A percentile compares a stretch with the other conserved stretches of the same genome.
These are phyloP conservation scores for Boulengeromyrus knoepffleri DNA, from an alignment of 2,113 vertebrate genomes.

Conservation along the genomic window DNA sequence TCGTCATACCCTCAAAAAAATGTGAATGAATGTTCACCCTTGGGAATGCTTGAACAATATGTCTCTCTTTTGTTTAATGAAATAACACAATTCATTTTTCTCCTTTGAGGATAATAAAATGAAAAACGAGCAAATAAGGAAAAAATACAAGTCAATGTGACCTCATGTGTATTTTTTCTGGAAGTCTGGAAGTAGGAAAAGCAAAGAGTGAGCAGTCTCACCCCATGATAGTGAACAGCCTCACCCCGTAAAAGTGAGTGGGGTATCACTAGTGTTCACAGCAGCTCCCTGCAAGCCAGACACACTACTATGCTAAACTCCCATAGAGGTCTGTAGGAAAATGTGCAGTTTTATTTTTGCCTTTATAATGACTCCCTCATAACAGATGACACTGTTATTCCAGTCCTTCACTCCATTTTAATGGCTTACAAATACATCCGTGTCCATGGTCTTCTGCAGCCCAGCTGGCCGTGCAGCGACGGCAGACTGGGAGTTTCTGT, in stretches of 20 bases:
- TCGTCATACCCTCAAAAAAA: not conserved
- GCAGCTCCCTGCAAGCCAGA: not conserved
- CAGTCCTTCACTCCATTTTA: not conserved
- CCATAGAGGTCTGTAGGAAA: not conserved
- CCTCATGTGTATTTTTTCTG: not conserved
- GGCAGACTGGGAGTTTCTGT: not conserved
- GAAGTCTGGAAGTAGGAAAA: not conserved
- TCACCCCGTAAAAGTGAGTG: not conserved
- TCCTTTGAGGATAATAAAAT: not conserved
- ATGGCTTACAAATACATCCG: not conserved
- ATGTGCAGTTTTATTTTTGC: not conserved
- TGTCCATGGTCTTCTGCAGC: not conserved
- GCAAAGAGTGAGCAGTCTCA: not conserved
- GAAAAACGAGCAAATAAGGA: not conserved
- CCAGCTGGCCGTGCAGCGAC: not conserved
- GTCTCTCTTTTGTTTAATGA: not conserved
- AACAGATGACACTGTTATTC: not conserved
- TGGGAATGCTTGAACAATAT: not conserved
- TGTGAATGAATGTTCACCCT: not conserved
- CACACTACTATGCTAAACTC: not conserved
- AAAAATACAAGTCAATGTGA: not conserved
- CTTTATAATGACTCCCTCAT: not conserved
- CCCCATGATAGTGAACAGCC: not conserved
- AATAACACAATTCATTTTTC: not conserved
- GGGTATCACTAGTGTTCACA: not conserved